phyloP scores from a whole-genome alignment of 2,113 vertebrate species.

The Phrynosoma platyrhinos region DNA sequence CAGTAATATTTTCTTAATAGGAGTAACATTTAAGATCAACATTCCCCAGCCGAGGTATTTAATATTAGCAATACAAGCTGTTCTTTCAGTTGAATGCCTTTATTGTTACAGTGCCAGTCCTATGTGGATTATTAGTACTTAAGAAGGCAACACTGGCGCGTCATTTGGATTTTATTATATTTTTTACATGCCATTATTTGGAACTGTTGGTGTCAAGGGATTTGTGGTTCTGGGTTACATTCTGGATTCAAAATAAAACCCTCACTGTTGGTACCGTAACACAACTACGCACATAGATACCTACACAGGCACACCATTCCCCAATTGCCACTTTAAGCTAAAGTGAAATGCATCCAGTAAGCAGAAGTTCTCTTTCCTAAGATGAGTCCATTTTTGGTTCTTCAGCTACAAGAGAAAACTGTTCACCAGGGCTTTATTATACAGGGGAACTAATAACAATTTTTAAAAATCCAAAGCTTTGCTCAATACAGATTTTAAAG shows the following conservation, averaged over 20 bases:
- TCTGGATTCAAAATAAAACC: neutral
- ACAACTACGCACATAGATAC: neutral
- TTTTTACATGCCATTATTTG: neutral
- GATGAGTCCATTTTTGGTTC: neutral
- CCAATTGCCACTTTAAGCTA: neutral
- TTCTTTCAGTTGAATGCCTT: neutral
- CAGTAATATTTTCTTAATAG: neutral
- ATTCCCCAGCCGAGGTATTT: slow-evolving; percentile 6
- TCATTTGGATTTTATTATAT: neutral
- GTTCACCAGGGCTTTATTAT: neutral
- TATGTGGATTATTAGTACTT: slow-evolving; percentile 7
- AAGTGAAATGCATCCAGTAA: neutral
- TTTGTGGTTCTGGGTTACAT: neutral
- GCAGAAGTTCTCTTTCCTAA: neutral
- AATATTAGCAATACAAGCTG: slow-evolving; percentile 23
- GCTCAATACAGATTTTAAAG: neutral
- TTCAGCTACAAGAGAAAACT: neutral
- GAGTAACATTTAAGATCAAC: slow-evolving; percentile 3
- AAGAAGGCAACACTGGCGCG: neutral
- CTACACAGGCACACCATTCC: too few relatives aligned
- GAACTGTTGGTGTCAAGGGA: neutral
- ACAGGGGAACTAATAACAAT: neutral
- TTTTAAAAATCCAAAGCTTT: neutral
- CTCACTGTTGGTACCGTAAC: neutral
- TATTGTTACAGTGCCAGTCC: slow-evolving; percentile 12